Conservation (phyloP, 2,113 vertebrate genomes). For the Melanerpes aurifrons region DNA sequence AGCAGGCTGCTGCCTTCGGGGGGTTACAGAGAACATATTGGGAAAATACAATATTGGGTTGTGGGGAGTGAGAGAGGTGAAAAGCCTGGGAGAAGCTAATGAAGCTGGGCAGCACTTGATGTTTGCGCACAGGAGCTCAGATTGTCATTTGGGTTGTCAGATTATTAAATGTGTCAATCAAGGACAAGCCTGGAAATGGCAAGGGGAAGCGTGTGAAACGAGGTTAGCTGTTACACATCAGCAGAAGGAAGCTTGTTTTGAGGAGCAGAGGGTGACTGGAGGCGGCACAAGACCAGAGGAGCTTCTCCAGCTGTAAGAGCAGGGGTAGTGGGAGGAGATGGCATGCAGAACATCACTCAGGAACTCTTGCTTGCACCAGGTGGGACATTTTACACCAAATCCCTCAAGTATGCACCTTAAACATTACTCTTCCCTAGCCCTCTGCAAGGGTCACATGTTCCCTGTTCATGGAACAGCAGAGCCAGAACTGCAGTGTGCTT, state of each 20-base stretch:
- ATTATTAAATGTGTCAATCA: conserved; percentile 38
- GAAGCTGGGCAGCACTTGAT: conserved; percentile 14
- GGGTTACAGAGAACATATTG: neutral
- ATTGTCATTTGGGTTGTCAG: neutral
- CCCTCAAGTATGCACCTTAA: rapidly evolving
- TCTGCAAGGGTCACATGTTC: neutral
- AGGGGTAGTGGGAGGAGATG: neutral
- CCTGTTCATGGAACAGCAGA: rapidly evolving
- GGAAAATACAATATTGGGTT: neutral
- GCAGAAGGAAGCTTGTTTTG: neutral
- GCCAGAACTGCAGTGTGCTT: neutral
- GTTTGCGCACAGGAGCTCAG: neutral
- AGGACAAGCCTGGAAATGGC: conserved; percentile 23
- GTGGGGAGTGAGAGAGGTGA: neutral
- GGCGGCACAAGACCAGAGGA: neutral
- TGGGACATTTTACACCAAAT: neutral
- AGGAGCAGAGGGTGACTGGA: neutral
- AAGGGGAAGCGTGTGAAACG: neutral
- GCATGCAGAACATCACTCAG: rapidly evolving
- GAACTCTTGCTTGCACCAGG: neutral
- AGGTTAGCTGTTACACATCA: neutral
- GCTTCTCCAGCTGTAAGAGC: neutral
- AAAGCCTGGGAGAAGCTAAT: neutral
- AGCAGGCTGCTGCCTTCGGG: neutral
- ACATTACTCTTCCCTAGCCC: neutral